Evolutionary conservation across 2,888 invertebrate genomes (phyloP).

Genomic region (Agriopis aurantiaria): DNA sequence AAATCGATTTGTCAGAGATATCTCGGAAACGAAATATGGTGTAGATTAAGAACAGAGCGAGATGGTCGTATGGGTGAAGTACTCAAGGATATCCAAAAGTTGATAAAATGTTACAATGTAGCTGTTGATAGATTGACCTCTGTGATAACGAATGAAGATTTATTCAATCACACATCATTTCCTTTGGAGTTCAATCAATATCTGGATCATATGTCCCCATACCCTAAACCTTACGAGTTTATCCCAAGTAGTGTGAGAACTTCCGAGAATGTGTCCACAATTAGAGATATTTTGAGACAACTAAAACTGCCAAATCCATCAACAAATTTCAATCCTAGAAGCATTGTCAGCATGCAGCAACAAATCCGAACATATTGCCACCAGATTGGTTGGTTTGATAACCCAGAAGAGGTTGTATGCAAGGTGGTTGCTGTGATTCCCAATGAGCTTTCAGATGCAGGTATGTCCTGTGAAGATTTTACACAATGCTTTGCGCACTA

Average conservation of each 20-base stretch:
- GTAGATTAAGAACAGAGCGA: slow-evolving; percentile 75
- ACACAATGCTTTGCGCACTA: slow-evolving; percentile 71
- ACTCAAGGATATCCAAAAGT: slow-evolving; percentile 84
- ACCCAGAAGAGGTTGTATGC: slow-evolving; percentile 79
- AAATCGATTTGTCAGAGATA: slow-evolving; percentile 85
- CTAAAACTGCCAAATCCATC: slow-evolving; percentile 84
- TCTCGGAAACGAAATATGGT: slow-evolving; percentile 88
- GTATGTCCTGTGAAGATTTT: slow-evolving; percentile 72
- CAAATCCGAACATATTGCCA: slow-evolving; percentile 81
- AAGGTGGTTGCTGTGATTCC: slow-evolving; percentile 79
- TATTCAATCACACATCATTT: slow-evolving; percentile 87
- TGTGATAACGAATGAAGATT: slow-evolving; percentile 86
- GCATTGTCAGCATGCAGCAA: slow-evolving; percentile 74
- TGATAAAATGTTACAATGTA: slow-evolving; percentile 89
- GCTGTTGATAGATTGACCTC: slow-evolving; percentile 88
- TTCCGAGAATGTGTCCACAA: slow-evolving; percentile 75
- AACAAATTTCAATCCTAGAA: slow-evolving; percentile 75
- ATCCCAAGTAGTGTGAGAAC: slow-evolving; percentile 88
- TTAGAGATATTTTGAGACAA: slow-evolving; percentile 83
- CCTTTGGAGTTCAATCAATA: slow-evolving; percentile 88
- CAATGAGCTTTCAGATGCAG: slow-evolving; percentile 69
- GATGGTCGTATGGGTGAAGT: slow-evolving; percentile 74
- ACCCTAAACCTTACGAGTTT: slow-evolving; percentile 89
- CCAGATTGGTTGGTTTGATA: slow-evolving; percentile 80
- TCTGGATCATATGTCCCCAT: slow-evolving; percentile 77